Evolutionary conservation across 2,888 invertebrate species (phyloP), one percentile per base, ranked within the genome.

Genomic region (Macaria notata): DNA sequence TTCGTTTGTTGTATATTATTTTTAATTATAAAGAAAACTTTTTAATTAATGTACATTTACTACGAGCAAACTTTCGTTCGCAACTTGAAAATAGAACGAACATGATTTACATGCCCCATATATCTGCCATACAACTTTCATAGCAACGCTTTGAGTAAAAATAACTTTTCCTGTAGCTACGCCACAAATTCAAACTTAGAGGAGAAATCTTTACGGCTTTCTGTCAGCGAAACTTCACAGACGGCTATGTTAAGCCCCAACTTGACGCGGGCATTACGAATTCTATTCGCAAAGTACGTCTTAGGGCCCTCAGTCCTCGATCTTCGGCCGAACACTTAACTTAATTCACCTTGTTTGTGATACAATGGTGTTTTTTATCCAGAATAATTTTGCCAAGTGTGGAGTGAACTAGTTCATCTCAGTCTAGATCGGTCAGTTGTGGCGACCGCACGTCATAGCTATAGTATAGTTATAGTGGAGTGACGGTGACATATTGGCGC

Each of bases 381-480:
- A 73, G 75, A 72, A 70, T 77, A n/a, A 76, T 81, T 84, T 84
- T 78, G 78, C 74, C 76, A 79, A 81, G 75, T 71, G 70, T 73
- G 74, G 75, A 75, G 75, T 76, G 72, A 72, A 75, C 75, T 79
- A 76, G 38, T 41, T 41, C 75, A 79, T 81, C 77, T 83, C 86
- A 88, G 84, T 87, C 81, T 83, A 83, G 81, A 83, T 77, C 82
- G 76, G 79, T 73, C 83, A 78, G 77, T 71, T 78, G 81, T 62
- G 72, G 75, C 71, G 76, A 71, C 76, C 81, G 79, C 87, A 85
- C 85, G 86, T 83, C 66, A 64, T 75, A 76, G 67, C 70, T 69
- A 73, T 70, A 71, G 68, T 63, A 66, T 68, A 69, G 61, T 56
- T 64, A 68, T 54, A 64, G 51, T 53, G 49, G 42, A 61, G 62